These are phyloP conservation scores for Argyrosomus japonicus DNA, from an alignment of 2,113 vertebrate species.

Conservation along the genomic window DNA sequence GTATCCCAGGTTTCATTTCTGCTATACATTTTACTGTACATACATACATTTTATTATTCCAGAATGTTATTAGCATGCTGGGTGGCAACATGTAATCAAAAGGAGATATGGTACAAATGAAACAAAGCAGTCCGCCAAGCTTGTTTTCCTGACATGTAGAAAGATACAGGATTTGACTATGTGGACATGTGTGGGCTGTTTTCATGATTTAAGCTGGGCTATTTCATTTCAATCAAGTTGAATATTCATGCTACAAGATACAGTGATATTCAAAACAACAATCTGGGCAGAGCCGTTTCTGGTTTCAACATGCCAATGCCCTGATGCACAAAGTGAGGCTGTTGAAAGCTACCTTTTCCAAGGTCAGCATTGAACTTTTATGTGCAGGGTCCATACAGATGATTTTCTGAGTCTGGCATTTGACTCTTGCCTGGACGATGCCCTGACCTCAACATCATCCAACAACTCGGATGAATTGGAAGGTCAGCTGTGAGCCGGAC, in stretches of 20 bases:
- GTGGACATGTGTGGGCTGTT: neutral
- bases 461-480: neutral
- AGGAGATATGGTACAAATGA: constrained; percentile 25
- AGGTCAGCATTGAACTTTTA: neutral
- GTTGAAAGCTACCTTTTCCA: neutral
- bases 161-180: neutral
- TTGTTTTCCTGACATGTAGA: constrained; percentile 11
- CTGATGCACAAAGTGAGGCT: fast-evolving
- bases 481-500: neutral
- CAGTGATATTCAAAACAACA: neutral
- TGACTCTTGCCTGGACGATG: neutral
- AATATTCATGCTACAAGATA: neutral
- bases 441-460: neutral
- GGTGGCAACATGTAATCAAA: constrained; percentile 13
- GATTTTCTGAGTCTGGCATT: neutral
- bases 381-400: neutral
- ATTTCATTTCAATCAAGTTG: neutral
- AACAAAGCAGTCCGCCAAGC: constrained; percentile 19
- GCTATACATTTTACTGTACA: neutral
- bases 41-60: constrained; percentile 21
- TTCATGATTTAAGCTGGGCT: neutral
- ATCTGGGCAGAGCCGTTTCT: neutral
- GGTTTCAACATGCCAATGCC: neutral
- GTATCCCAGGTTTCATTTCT: constrained; percentile 22
- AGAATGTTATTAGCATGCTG: constrained; percentile 5